Evolutionary conservation across 2,797 vertebrate species (phyloP).

Genomic region (Salarias fasciatus): DNA sequence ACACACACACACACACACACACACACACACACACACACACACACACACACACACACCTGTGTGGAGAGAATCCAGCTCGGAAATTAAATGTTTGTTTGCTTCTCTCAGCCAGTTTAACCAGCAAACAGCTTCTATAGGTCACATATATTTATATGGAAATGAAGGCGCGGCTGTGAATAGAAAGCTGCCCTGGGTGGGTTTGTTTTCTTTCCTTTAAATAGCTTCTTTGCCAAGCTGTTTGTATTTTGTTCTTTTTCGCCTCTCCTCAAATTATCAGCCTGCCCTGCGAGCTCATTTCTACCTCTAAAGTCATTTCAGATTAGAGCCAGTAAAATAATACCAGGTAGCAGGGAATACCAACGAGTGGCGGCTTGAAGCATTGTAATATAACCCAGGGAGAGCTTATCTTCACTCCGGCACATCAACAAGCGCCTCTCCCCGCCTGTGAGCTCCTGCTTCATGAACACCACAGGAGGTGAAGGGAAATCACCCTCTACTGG

Average conservation of each 20-base stretch:
- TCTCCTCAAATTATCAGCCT: slow-evolving; percentile 49
- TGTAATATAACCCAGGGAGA: too few relatives aligned
- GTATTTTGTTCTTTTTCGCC: slow-evolving; percentile 12
- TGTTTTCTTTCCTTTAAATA: slow-evolving; percentile 56
- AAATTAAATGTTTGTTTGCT: slow-evolving; percentile 63
- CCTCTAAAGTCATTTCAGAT: slow-evolving; percentile 61
- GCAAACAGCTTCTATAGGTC: slow-evolving; percentile 59
- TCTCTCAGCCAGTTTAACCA: slow-evolving; percentile 51
- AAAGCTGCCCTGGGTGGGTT: slow-evolving; percentile 41
- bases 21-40: too few relatives aligned
- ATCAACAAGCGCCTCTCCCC: too few relatives aligned
- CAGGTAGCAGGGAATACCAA: slow-evolving; percentile 60
- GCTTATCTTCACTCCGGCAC: too few relatives aligned
- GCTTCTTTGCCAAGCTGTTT: slow-evolving; percentile 37
- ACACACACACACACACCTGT: too few relatives aligned
- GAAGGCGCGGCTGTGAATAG: slow-evolving; percentile 64
- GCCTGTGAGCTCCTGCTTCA: too few relatives aligned
- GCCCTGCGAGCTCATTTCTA: slow-evolving; percentile 23
- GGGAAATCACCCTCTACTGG: too few relatives aligned
- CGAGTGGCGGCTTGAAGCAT: slow-evolving; percentile 39
- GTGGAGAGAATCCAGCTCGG: slow-evolving; percentile 29
- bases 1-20: too few relatives aligned
- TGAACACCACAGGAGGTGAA: too few relatives aligned
- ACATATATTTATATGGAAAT: slow-evolving; percentile 74
- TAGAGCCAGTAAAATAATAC: slow-evolving; percentile 54